Conservation (phyloP, 2,113 vertebrate genomes). For the Dermatemys mawii region DNA sequence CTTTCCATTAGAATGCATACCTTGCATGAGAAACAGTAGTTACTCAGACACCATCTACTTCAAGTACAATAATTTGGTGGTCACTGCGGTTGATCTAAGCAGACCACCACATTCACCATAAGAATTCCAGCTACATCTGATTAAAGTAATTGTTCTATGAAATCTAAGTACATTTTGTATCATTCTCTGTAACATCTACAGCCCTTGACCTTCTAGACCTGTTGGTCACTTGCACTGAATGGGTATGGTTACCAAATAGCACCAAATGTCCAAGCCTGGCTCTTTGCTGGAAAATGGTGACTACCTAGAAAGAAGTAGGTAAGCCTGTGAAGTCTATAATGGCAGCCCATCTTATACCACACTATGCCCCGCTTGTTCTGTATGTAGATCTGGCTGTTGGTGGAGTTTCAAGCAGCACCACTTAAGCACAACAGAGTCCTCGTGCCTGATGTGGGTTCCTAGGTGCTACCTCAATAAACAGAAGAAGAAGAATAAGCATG, state of each 20-base stretch:
- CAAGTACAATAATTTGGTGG: not conserved
- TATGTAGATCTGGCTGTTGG: fast-evolving
- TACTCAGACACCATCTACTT: not conserved
- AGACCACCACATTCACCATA: not conserved
- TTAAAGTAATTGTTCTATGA: not conserved
- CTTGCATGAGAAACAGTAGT: not conserved
- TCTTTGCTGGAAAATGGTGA: not conserved
- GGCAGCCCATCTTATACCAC: not conserved
- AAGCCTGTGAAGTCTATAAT: fast-evolving
- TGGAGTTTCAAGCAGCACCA: fast-evolving
- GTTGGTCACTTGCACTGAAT: fast-evolving
- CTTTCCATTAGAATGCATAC: not conserved
- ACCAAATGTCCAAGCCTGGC: fast-evolving
- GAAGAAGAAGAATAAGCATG: not conserved
- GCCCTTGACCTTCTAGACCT: not conserved
- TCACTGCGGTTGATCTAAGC: not conserved
- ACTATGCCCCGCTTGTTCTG: fast-evolving
- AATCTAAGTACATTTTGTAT: not conserved
- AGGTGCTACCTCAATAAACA: not conserved
- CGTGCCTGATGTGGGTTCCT: not conserved
- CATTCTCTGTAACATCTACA: fast-evolving
- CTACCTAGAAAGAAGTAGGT: not conserved
- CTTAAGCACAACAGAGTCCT: not conserved
- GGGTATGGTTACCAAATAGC: fast-evolving
- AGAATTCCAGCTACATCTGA: not conserved